Evolutionary conservation across 2,113 vertebrate genomes (phyloP).

Genomic region (Pipra filicauda): DNA sequence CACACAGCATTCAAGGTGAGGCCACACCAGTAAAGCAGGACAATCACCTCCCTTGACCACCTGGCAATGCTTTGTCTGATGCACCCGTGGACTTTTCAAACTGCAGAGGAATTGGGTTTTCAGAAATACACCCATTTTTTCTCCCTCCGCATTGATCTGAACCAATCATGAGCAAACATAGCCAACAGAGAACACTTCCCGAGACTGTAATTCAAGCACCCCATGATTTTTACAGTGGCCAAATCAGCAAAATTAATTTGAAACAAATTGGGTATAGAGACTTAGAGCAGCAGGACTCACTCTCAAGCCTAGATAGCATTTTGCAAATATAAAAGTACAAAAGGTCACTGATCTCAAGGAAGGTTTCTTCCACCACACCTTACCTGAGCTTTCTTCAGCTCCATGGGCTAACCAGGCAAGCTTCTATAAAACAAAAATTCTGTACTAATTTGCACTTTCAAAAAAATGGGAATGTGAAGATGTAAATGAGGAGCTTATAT

Average conservation of each 20-base stretch:
- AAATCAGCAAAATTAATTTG: not conserved
- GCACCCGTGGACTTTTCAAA: not conserved
- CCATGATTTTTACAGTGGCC: not conserved
- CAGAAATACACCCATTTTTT: not conserved
- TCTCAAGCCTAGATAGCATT: not conserved
- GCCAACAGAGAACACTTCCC: not conserved
- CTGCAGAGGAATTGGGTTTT: not conserved
- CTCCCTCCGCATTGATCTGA: accelerated
- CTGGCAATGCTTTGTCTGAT: not conserved
- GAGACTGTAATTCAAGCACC: accelerated
- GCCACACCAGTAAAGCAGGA: not conserved
- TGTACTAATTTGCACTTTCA: not conserved
- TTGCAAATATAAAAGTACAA: not conserved
- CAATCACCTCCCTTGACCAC: not conserved
- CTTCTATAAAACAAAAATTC: not conserved
- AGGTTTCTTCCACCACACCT: not conserved
- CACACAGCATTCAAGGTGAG: not conserved
- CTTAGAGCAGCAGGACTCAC: not conserved
- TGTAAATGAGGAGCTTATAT: not conserved
- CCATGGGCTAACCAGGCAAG: not conserved
- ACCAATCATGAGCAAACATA: not conserved
- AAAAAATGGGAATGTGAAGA: accelerated
- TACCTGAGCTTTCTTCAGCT: not conserved
- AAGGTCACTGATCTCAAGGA: not conserved
- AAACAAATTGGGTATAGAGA: not conserved